Conservation (phyloP, 2,113 vertebrate species). For the Melanerpes formicivorus region DNA sequence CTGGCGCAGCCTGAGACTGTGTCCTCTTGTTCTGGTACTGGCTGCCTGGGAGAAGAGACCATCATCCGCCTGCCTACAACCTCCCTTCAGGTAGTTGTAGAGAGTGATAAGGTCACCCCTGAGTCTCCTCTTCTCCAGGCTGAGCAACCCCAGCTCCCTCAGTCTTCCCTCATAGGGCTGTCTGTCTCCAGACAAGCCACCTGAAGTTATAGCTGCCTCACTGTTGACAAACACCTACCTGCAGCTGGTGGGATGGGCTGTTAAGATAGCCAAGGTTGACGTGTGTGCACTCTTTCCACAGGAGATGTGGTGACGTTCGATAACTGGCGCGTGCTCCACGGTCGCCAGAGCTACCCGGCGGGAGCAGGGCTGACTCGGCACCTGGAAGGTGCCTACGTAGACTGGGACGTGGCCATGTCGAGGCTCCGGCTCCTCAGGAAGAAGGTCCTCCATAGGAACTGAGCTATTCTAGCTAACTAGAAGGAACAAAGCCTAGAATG, state of each 20-base stretch:
- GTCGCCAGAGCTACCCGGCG: constrained; percentile 79
- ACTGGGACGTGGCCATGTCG: constrained; percentile 96
- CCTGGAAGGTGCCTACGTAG: constrained; percentile 92
- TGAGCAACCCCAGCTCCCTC: too few species aligned
- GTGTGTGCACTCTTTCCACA: constrained; percentile 30
- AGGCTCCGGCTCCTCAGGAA: constrained; percentile 83
- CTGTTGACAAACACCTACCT: background rate
- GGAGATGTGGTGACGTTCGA: constrained; percentile 93
- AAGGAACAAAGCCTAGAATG: background rate
- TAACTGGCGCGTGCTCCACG: constrained; percentile 93
- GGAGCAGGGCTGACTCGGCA: constrained; percentile 71
- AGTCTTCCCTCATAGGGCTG: too few species aligned
- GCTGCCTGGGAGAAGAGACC: too few species aligned
- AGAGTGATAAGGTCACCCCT: too few species aligned
- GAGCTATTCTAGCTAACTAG: background rate
- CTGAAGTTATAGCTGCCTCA: background rate
- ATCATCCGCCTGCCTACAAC: too few species aligned
- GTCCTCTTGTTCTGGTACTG: too few species aligned
- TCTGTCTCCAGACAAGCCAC: background rate
- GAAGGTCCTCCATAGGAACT: constrained; percentile 50
- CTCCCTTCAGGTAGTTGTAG: too few species aligned
- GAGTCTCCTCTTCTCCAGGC: too few species aligned
- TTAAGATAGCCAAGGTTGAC: background rate
- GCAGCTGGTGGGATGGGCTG: background rate
- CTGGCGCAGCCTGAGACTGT: too few species aligned